phyloP scores from a whole-genome alignment of 35 echinoderm and acorn worm genomes.

The Heliocidaris tuberculata region DNA sequence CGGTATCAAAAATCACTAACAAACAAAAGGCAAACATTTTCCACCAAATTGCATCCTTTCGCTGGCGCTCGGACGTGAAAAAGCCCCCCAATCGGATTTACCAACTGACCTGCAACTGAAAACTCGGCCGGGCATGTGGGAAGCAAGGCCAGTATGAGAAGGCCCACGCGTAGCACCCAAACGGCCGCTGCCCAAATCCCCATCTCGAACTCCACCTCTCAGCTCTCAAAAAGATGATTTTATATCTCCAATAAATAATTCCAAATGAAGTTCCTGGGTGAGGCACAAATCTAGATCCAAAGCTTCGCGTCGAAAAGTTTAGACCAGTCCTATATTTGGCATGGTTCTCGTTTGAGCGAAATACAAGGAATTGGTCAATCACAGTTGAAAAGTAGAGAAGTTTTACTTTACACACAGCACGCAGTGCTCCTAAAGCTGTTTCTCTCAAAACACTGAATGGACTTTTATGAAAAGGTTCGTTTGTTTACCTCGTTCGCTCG shows the following conservation, averaged over 20 bases:
- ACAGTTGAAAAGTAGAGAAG: not conserved
- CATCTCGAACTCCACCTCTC: not conserved
- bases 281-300: not conserved
- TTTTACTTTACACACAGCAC: not conserved
- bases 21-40: not conserved
- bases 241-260: not conserved
- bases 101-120: not conserved
- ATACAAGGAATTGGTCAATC: not conserved
- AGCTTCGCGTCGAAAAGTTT: not conserved
- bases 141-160: not conserved
- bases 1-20: not conserved
- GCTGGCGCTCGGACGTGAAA: not conserved
- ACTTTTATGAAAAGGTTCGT: not conserved
- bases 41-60: not conserved
- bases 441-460: not conserved
- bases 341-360: not conserved
- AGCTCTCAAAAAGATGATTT: not conserved
- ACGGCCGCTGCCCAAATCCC: not conserved
- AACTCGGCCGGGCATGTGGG: not conserved
- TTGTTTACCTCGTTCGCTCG: conserved; percentile 9
- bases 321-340: not conserved
- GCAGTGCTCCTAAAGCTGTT: not conserved
- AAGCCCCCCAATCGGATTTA: not conserved
- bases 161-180: not conserved
- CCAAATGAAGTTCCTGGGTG: not conserved